Conservation (phyloP, 1,140 invertebrate species). For the Drosophila ambigua region DNA sequence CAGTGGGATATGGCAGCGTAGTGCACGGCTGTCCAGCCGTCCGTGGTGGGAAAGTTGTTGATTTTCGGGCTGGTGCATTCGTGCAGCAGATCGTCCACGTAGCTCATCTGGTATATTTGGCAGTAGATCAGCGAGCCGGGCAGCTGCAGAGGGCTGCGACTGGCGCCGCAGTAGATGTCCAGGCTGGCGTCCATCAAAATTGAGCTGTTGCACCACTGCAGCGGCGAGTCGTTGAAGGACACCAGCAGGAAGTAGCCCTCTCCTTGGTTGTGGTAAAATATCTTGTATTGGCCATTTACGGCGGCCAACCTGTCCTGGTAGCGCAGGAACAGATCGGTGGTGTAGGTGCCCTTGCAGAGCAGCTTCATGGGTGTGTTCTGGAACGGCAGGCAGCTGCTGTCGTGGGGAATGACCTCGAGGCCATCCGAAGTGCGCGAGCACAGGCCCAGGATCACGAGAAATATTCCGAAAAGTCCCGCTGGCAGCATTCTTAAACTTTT, state of each 20-base stretch:
- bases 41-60: neutral
- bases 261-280: neutral
- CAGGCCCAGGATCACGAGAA: too few relatives aligned
- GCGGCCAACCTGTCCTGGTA: slow-evolving; percentile 6
- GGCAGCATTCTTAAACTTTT: neutral
- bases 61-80: neutral
- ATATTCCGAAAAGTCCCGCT: neutral
- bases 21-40: neutral
- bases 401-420: neutral
- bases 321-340: neutral
- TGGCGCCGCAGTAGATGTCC: slow-evolving; percentile 8
- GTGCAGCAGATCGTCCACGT: slow-evolving; percentile 5
- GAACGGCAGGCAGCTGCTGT: neutral
- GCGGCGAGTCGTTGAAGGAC: slow-evolving; percentile 2
- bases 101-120: neutral
- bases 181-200: neutral
- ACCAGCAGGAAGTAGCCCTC: neutral
- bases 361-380: neutral
- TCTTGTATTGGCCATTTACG: slow-evolving; percentile 9
- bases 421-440: neutral
- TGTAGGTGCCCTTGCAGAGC: slow-evolving; percentile 13
- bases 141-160: neutral
- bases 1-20: neutral
- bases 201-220: slow-evolving; percentile 2
- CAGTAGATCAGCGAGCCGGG: slow-evolving; percentile 6